Evolutionary conservation across 2,797 vertebrate genomes (phyloP), one percentile per base, ranked within the genome.

Genomic region (Buceros bicornis): DNA sequence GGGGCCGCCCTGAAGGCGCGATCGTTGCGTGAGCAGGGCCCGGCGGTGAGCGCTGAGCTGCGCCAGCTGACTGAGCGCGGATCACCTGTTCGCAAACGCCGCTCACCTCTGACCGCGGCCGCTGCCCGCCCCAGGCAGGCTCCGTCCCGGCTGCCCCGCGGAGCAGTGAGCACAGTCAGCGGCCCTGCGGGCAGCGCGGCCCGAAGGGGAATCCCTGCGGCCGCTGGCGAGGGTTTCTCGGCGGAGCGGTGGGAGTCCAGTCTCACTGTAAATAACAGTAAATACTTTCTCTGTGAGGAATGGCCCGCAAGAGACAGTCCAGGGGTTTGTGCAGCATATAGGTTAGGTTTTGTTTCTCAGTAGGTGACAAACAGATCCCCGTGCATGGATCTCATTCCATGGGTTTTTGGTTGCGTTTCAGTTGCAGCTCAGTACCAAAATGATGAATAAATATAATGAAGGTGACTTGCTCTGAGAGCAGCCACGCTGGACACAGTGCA

Each of bases 381-480:
- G 2, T 6, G 29, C 8, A 0, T 8, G 35, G 25, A 1, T 43
- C 43, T 31, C 24, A 2, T 40, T 54, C 51, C 10, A 1, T 21
- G 19, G 8, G 29, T 4, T 72, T 73, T 51, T 35, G 25, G 21
- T 43, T 4, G 65, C 42, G 9, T 25, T 43, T 61, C 20, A 5
- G 13, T 8, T 40, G 29, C 15, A 48, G 42, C 25, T 76, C 14
- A 1, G 66, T 13, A 11, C n/a, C 1, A 8, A 56, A 58, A 62
- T 14, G 13, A 5, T 13, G 10, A 10, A 1, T 25, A 31, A 29
- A 50, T 76, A 15, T 56, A 14, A 0, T 4, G 24, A 77, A 62
- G 28, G 28, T n/a, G 73, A 16, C 22, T 42, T 60, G 20, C 8
- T 10, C 16, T 6, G 28, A 33, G 25, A 22, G 56, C 53, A 47